A percentile compares a stretch with the other conserved stretches of the same genome.
Evolutionary conservation across 2,888 invertebrate species (phyloP).

Genomic region (Frankliniella fusca): DNA sequence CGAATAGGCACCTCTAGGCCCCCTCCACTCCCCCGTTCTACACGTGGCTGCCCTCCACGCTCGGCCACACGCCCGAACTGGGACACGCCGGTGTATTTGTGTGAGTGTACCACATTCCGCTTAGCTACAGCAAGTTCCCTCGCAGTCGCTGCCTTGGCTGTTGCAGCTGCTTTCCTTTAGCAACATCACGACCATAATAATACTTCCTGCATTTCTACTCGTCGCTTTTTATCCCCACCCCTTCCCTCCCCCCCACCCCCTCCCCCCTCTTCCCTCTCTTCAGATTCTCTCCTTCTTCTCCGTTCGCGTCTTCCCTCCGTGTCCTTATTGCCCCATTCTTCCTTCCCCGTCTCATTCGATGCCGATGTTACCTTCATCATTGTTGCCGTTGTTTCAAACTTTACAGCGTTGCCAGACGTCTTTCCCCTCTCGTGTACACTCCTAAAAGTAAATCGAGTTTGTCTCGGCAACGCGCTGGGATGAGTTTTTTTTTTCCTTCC

Average conservation of each 20-base stretch:
- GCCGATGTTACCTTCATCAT: not conserved
- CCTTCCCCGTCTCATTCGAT: not conserved
- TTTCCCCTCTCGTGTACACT: too few species aligned
- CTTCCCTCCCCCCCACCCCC: not conserved
- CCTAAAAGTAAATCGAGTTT: too few species aligned
- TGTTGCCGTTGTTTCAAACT: conserved; percentile 14
- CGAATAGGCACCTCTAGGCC: too few species aligned
- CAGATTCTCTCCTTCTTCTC: not conserved
- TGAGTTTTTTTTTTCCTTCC: not conserved
- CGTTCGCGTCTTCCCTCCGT: not conserved
- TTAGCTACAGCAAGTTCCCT: conserved; percentile 7
- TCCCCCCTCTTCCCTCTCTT: not conserved
- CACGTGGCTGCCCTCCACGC: too few species aligned
- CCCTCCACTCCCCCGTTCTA: too few species aligned
- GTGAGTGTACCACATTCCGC: conserved; percentile 2
- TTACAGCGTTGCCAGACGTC: not conserved
- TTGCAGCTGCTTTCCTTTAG: conserved; percentile 17
- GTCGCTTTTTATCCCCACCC: not conserved
- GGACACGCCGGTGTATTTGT: not conserved
- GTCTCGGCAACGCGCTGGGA: too few species aligned
- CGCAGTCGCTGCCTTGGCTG: not conserved
- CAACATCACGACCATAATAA: conserved; percentile 3
- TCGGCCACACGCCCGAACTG: not conserved
- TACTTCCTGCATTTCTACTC: conserved; percentile 10
- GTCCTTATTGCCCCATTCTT: not conserved